Conservation (phyloP, 2,888 invertebrate genomes). For the Octodonta nipae region DNA sequence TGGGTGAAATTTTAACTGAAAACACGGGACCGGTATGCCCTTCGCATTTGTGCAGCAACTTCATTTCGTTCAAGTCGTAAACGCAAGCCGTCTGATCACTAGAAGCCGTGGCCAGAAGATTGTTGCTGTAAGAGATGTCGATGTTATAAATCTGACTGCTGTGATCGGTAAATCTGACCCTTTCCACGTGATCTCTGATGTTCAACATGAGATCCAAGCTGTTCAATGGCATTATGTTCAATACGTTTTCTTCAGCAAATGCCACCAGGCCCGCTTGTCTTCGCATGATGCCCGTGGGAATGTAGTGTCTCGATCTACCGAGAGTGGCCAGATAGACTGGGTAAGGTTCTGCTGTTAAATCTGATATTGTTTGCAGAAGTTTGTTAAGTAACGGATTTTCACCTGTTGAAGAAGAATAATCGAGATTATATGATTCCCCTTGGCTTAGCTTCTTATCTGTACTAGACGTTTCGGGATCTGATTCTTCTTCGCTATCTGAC, state of each 20-base stretch:
- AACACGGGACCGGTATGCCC: conserved; percentile 86
- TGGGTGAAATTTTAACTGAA: conserved; percentile 63
- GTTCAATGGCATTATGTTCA: conserved; percentile 25
- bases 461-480: too few relatives aligned
- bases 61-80: conserved; percentile 24
- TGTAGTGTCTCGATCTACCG: too few relatives aligned
- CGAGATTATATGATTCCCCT: too few relatives aligned
- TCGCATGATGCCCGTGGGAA: too few relatives aligned
- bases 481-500: too few relatives aligned
- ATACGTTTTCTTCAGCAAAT: conserved; percentile 26
- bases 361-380: too few relatives aligned
- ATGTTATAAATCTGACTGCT: conserved; percentile 26
- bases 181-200: conserved; percentile 14
- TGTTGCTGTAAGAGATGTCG: conserved; percentile 21
- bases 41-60: conserved; percentile 33
- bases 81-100: conserved; percentile 28
- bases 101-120: conserved; percentile 26
- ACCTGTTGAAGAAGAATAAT: too few relatives aligned
- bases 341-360: too few relatives aligned
- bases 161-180: conserved; percentile 25
- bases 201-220: conserved; percentile 16
- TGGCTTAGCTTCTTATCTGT: too few relatives aligned
- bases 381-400: too few relatives aligned
- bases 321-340: too few relatives aligned
- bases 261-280: conserved; percentile 24